Base-by-base conservation (phyloP, 2,888 invertebrate species). In the Chrysolina oricalcia region DNA sequence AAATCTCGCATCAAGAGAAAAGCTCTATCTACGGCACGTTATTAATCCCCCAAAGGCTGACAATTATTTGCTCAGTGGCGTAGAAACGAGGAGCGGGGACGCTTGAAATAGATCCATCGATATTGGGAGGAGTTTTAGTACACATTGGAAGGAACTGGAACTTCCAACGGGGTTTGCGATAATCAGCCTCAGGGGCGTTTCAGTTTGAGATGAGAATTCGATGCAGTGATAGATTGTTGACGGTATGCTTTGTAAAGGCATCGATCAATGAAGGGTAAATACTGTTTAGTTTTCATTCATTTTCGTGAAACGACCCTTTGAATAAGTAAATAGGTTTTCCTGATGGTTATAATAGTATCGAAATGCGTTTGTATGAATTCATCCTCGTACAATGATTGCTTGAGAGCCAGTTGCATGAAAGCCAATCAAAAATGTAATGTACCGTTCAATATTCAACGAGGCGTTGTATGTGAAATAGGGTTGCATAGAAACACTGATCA, bases 61-160 rank as follows among this genome's bases (percentile, higher is more conserved):
- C 87, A 85, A 87, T 87, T 87, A 86, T 87, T 84, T 85, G 86
- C 87, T 86, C 86, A 86, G 85, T 86, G 84, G 87, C 85, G 87
- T 87, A 86, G 86, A 87, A 87, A 59, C 80, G 72, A 81, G 82
- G 81, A 83, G 82, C 83, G 80, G 83, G 83, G 81, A 78, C 74
- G 83, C 85, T 83, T 81, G 83, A 85, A 86, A 86, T 86, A 86
- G 86, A 85, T 82, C 83, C 83, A 84, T 86, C 86, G 83, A 86
- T 86, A 86, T 83, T 81, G 21, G 59, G 59, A 59, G 59, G 59
- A 59, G 59, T 59, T 59, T 59, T 17, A 59, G 59, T 17, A 9
- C 59, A 10, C n/a, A 27, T 35, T 35, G 59, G 8, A 59, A 59
- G 35, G 17, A 35, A 23, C 59, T 27, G 15, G 59, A 59, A n/a